Conservation (phyloP, 2,797 vertebrate species). For the Acanthurus tractus region DNA sequence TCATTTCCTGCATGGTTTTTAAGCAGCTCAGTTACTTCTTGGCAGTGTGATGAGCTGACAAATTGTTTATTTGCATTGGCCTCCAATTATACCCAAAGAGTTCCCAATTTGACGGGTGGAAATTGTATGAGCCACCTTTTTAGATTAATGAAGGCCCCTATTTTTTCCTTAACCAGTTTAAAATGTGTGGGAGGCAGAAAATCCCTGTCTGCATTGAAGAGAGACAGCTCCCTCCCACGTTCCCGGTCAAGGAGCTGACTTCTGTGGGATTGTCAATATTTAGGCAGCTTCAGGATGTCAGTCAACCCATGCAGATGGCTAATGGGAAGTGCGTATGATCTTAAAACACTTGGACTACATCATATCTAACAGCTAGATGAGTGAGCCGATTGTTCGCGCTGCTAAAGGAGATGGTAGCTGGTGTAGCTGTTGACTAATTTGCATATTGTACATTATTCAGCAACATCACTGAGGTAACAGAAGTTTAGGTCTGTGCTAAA, state of each 20-base stretch:
- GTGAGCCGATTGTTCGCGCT: neutral
- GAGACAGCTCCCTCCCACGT: conserved; percentile 19
- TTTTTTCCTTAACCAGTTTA: conserved; percentile 6
- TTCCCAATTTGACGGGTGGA: conserved; percentile 13
- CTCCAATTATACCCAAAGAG: conserved; percentile 35
- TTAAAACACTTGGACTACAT: neutral
- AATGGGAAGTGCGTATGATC: neutral
- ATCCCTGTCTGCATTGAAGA: conserved; percentile 45
- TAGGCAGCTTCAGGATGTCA: conserved; percentile 16
- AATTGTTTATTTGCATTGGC: conserved; percentile 15
- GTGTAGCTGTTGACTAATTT: conserved; percentile 15
- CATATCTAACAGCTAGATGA: conserved; percentile 9
- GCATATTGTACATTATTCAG: conserved; percentile 19
- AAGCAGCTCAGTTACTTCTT: conserved; percentile 36
- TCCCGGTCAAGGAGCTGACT: conserved; percentile 37
- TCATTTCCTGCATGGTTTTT: conserved; percentile 59
- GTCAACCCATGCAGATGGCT: neutral
- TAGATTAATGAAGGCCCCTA: conserved; percentile 11
- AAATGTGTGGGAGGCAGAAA: conserved; percentile 49
- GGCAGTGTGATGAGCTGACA: conserved; percentile 53
- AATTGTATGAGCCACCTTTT: conserved; percentile 33
- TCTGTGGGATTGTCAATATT: conserved; percentile 31
- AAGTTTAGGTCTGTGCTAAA: conserved; percentile 17
- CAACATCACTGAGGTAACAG: neutral
- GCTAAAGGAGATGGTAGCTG: neutral